Evolutionary conservation across 2,797 vertebrate genomes (phyloP).

Genomic region (Harpagifer antarcticus): DNA sequence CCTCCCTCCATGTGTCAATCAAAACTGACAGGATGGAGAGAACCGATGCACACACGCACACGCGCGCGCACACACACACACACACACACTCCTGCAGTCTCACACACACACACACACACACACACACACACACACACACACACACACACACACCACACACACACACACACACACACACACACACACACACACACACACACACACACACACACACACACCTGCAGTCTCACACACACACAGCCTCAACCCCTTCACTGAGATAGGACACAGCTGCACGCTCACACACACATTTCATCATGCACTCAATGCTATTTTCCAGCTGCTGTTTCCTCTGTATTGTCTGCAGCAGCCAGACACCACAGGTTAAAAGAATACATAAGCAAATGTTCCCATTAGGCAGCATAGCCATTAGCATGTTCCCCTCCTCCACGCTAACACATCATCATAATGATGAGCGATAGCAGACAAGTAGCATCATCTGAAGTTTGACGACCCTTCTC

Average conservation of each 20-base stretch:
- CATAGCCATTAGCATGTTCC: conserved; percentile 12
- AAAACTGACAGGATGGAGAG: conserved; percentile 71
- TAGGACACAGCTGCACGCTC: conserved; percentile 73
- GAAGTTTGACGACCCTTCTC: conserved; percentile 1
- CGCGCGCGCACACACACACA: too few relatives aligned
- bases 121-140: conserved; percentile 4
- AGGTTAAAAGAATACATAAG: conserved; percentile 51
- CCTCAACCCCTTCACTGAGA: conserved; percentile 33
- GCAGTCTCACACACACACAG: conserved; percentile 14
- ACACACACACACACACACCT: too few relatives aligned
- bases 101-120: conserved; percentile 21
- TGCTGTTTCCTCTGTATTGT: conserved; percentile 67
- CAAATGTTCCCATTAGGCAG: conserved; percentile 28
- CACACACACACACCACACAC: too few relatives aligned
- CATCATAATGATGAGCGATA: conserved; percentile 9
- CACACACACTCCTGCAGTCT: not conserved
- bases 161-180: too few relatives aligned
- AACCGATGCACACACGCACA: conserved; percentile 26
- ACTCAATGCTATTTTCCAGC: conserved; percentile 57
- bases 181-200: too few relatives aligned
- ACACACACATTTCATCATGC: conserved; percentile 55
- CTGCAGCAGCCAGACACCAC: conserved; percentile 42
- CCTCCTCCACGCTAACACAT: conserved; percentile 14
- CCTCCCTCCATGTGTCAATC: conserved; percentile 71
- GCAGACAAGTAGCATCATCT: conserved; percentile 7